phyloP scores from a whole-genome alignment of 2,113 vertebrate genomes.

The Saguinus midas region DNA sequence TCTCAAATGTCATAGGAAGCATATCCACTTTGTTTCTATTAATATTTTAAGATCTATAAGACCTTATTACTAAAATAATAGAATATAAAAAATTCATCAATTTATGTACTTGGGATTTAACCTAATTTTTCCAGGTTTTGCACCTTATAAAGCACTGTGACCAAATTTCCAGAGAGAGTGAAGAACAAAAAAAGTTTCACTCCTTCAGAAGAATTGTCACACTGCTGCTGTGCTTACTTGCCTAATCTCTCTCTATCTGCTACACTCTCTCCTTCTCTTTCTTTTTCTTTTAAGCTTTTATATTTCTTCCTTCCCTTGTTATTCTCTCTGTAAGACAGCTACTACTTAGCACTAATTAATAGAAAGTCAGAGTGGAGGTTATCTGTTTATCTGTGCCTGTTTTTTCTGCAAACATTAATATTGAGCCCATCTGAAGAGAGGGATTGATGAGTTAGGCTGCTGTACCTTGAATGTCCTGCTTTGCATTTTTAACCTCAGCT shows the following conservation, averaged over 20 bases:
- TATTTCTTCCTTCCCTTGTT: background rate
- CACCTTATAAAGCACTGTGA: constrained; percentile 63
- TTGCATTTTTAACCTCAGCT: constrained; percentile 75
- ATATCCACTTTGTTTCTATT: constrained; percentile 9
- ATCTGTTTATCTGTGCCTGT: no score
- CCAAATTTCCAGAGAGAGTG: constrained; percentile 41
- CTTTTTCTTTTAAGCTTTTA: background rate
- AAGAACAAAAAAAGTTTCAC: background rate
- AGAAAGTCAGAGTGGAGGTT: background rate
- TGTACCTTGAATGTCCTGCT: constrained; percentile 58
- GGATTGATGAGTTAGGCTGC: background rate
- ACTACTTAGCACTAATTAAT: background rate
- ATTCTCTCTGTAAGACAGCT: background rate
- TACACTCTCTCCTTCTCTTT: background rate
- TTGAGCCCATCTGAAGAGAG: background rate
- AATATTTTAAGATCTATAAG: constrained; percentile 40
- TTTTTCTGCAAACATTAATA: background rate
- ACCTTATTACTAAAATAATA: constrained; percentile 32
- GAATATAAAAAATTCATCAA: background rate
- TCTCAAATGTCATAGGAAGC: background rate
- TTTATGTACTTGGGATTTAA: constrained; percentile 42
- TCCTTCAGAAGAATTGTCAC: background rate
- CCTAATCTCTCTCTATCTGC: background rate
- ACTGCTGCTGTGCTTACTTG: background rate
- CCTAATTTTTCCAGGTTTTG: constrained; percentile 54